Evolutionary conservation across 1,140 invertebrate species (phyloP), one percentile per base, ranked within the genome.

Genomic region (Bemisia tabaci): DNA sequence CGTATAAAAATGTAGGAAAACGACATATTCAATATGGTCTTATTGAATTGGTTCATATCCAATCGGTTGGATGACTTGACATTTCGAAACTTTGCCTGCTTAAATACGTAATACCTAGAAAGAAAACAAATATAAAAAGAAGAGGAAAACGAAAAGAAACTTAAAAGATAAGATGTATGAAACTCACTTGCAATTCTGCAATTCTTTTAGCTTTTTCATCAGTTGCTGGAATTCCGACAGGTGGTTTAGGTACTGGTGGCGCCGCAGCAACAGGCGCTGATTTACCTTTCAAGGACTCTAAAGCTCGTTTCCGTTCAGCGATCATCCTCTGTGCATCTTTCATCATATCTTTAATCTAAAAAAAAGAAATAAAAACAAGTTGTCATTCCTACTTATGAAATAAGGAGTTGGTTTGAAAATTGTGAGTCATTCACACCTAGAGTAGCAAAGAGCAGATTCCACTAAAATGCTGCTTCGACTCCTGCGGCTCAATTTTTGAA

Each of bases 301-400:
- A 75, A 1, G 89, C 87, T 23, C 85, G 82, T 76, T 95, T 96
- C 1, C 92, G 80, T 74, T 94, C 91, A 76, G 95, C 90, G 48
- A 97, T 95, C 79, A 93, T 87, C 71, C 85, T 87, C 76, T 94
- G 91, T 0, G 93, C 93, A 79, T 93, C 94, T 33, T 85, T 87
- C 92, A 96, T 96, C 88, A 96, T 94, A 70, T 88, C 82, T 75
- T 84, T 84, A 67, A 90, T 89, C 83, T 89, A 75, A 12, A 76
- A 70, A 59, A 69, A 72, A 63, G 69, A 68, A 65, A 68, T 71
- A 22, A 82, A 69, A 74, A 81, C 69, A 25, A 22, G 39, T 62
- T 48, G 17, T 5, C 33, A 48, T 48, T 48, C 5, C 5, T 9
- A 48, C 5, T 9, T 48, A n/a, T 48, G 33, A 9, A 48, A 48